These are phyloP conservation scores for Xenentodon cancila DNA, from an alignment of 2,797 vertebrate species.

Conservation along the genomic window DNA sequence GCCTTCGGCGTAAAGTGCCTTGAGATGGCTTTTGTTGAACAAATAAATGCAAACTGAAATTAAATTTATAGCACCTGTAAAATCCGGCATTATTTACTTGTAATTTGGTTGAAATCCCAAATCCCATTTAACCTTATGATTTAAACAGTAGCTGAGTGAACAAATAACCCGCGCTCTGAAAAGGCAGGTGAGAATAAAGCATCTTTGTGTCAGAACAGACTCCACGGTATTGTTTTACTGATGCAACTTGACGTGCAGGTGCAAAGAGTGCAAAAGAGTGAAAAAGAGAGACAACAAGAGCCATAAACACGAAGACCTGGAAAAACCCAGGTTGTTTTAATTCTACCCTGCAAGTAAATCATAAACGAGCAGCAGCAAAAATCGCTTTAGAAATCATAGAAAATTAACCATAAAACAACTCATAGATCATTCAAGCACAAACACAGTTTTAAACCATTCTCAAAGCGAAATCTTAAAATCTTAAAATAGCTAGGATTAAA, in stretches of 20 bases:
- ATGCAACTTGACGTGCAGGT: conserved; percentile 54
- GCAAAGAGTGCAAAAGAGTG: conserved; percentile 54
- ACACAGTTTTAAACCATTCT: not conserved
- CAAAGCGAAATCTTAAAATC: not conserved
- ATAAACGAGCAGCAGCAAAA: not conserved
- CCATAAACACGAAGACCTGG: too few relatives aligned
- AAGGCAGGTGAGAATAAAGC: conserved; percentile 17
- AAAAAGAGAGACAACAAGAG: conserved; percentile 14
- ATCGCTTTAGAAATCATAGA: not conserved
- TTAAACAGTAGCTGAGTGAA: not conserved
- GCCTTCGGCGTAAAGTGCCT: too few relatives aligned
- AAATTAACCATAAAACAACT: not conserved
- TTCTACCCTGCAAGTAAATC: not conserved
- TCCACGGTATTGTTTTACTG: conserved; percentile 37
- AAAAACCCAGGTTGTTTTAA: too few relatives aligned
- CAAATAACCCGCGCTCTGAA: not conserved
- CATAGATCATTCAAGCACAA: not conserved
- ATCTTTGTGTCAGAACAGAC: conserved; percentile 22
- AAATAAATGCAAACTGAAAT: too few relatives aligned
- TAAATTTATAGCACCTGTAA: too few relatives aligned
- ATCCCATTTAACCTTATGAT: not conserved
- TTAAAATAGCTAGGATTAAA: not conserved
- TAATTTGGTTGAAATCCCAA: too few relatives aligned
- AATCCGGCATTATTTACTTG: too few relatives aligned
- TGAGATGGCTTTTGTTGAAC: too few relatives aligned